Evolutionary conservation across 2,113 vertebrate genomes (phyloP), one percentile per base, ranked within the genome.

Genomic region (Octodon degus): DNA sequence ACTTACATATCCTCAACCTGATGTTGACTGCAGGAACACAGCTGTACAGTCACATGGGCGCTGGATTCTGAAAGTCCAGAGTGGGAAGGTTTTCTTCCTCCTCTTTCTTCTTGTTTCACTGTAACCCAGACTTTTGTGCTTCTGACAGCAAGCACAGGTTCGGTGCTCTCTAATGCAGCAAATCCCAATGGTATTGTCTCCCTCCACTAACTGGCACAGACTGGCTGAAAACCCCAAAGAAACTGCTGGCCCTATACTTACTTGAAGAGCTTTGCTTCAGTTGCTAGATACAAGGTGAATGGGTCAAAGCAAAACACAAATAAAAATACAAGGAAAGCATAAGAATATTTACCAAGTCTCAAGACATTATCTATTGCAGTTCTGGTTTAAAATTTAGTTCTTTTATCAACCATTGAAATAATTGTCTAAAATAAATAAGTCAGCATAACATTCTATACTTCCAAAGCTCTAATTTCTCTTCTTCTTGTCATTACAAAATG

Each of bases 401-500:
- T 55, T 82, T 8, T 16, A 82, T 85, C 72, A 30, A 22, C 2
- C 67, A 70, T 82, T 60, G 68, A 82, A 68, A 22, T 53, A 40
- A 68, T 82, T 76, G 16, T 43, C 76, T 37, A 34, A 90, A 74
- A 34, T 32, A 93, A 22, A 25, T 30, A 68, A 85, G 34, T 24
- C 62, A 85, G 34, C 32, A 62, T 40, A 53, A 43, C 40, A 68
- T 92, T 93, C 79, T 83, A 10, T 81, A 8, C 50, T 67, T 43
- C 68, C 2, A 19, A 24, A 80, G 53, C 65, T 94, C 91, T 76
- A 62, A 86, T 80, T 89, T 83, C 5, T 79, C 16, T n/a, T 70
- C 12, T 93, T 89, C 70, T 91, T 87, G 89, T 89, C 32, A 94
- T 87, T 77, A 50, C 0, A 89, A 84, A 94, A 90, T 82, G 50